Evolutionary conservation across 2,888 invertebrate species (phyloP).

Genomic region (Cerceris rybyensis): DNA sequence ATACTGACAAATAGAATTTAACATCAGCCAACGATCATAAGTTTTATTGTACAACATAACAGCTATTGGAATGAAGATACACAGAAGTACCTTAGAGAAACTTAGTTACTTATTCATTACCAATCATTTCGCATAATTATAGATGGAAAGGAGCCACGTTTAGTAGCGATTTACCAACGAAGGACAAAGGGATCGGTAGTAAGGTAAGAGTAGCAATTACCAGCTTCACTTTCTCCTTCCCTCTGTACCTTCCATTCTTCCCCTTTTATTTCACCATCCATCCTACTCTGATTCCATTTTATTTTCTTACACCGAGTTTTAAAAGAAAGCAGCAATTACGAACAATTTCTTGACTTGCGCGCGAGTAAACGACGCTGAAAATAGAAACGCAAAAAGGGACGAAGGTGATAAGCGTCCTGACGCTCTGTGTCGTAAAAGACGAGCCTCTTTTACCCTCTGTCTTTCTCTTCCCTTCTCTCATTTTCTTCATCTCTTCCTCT

Average conservation of each 20-base stretch:
- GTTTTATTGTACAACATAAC: too few species aligned
- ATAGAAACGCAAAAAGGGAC: slow-evolving; percentile 21
- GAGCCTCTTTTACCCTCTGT: slow-evolving; percentile 11
- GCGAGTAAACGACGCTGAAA: slow-evolving; percentile 20
- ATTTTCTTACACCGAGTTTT: slow-evolving; percentile 8
- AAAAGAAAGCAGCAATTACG: slow-evolving; percentile 33
- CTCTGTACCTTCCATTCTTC: neutral
- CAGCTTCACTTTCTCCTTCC: slow-evolving; percentile 3
- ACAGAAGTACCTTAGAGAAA: too few species aligned
- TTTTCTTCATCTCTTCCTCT: slow-evolving; percentile 11
- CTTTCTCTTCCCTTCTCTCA: slow-evolving; percentile 21
- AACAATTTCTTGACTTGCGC: slow-evolving; percentile 21
- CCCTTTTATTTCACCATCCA: neutral
- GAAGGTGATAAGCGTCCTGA: slow-evolving; percentile 21
- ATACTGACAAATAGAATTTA: too few species aligned
- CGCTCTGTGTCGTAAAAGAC: slow-evolving; percentile 16
- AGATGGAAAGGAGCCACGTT: too few species aligned
- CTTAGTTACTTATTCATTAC: too few species aligned
- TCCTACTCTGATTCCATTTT: slow-evolving; percentile 22
- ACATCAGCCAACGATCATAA: too few species aligned
- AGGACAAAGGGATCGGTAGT: slow-evolving; percentile 5
- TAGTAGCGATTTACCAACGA: slow-evolving; percentile 7
- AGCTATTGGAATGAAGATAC: too few species aligned
- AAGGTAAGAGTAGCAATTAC: slow-evolving; percentile 14
- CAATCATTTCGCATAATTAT: neutral